phyloP scores from a whole-genome alignment of 1,140 invertebrate species.

The Dryas iulia region DNA sequence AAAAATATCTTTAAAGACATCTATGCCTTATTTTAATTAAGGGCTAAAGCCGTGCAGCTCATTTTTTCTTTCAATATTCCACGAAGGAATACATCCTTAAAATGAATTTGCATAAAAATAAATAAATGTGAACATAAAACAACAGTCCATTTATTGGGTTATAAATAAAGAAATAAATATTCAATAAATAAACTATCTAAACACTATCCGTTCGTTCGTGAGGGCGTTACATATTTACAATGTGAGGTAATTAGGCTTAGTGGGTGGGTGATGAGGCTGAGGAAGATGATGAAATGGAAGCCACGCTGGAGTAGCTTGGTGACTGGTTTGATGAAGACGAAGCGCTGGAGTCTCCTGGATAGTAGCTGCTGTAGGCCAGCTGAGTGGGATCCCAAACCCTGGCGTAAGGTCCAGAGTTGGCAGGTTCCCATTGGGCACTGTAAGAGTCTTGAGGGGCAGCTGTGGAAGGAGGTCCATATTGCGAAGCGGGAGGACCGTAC shows the following conservation, averaged over 20 bases:
- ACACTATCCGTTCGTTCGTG: conserved; percentile 65
- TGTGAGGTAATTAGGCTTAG: conserved; percentile 49
- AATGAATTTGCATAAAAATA: background rate
- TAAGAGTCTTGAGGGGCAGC: conserved; percentile 84
- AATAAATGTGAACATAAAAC: conserved; percentile 6
- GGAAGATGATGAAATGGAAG: conserved; percentile 73
- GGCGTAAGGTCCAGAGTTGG: conserved; percentile 85
- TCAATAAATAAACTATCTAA: conserved; percentile 72
- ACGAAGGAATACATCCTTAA: no score
- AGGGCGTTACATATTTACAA: conserved; percentile 58
- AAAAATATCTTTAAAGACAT: no score
- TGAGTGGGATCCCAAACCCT: conserved; percentile 86
- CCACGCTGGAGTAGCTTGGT: conserved; percentile 78
- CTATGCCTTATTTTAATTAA: no score
- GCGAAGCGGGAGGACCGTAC: conserved; percentile 64
- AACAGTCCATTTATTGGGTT: conserved; percentile 72
- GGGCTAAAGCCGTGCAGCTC: no score
- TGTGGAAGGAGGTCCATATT: conserved; percentile 77
- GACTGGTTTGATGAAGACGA: conserved; percentile 79
- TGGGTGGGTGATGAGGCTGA: conserved; percentile 62
- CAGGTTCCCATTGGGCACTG: conserved; percentile 85
- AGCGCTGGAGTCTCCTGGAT: conserved; percentile 82
- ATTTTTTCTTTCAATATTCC: no score
- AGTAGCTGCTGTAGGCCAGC: conserved; percentile 89
- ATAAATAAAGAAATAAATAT: conserved; percentile 74